phyloP scores from a whole-genome alignment of 1,140 invertebrate genomes.

The Planococcus citri region DNA sequence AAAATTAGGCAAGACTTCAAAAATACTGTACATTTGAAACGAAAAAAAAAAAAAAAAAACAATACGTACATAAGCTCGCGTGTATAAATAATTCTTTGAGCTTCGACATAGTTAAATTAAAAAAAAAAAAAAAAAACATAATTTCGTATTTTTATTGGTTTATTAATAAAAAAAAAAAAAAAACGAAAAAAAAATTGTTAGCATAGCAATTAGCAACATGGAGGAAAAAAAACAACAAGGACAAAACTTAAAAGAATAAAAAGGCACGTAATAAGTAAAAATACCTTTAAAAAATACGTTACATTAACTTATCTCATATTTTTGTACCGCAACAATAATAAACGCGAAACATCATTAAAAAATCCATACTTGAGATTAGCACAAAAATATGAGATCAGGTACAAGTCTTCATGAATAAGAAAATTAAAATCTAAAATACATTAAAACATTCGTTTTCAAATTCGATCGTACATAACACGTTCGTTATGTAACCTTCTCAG shows the following conservation, averaged over 20 bases:
- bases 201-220: not conserved
- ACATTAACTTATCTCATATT: not conserved
- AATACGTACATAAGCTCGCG: not conserved
- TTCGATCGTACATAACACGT: not conserved
- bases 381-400: constrained; percentile 3
- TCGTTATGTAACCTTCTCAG: not conserved
- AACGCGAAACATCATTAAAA: not conserved
- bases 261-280: not conserved
- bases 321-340: not conserved
- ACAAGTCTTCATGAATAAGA: not conserved
- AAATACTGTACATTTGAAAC: not conserved
- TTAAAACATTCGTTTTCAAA: not conserved
- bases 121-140: not conserved
- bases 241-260: not conserved
- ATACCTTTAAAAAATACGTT: not conserved
- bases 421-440: not conserved
- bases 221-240: not conserved
- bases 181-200: not conserved
- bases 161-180: not conserved
- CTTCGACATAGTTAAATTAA: too few relatives aligned
- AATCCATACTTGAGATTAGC: too few relatives aligned
- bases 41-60: not conserved
- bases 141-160: not conserved
- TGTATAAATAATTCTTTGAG: not conserved
- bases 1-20: not conserved